Conservation (phyloP, 2,113 vertebrate genomes). For the Pitta sordida region DNA sequence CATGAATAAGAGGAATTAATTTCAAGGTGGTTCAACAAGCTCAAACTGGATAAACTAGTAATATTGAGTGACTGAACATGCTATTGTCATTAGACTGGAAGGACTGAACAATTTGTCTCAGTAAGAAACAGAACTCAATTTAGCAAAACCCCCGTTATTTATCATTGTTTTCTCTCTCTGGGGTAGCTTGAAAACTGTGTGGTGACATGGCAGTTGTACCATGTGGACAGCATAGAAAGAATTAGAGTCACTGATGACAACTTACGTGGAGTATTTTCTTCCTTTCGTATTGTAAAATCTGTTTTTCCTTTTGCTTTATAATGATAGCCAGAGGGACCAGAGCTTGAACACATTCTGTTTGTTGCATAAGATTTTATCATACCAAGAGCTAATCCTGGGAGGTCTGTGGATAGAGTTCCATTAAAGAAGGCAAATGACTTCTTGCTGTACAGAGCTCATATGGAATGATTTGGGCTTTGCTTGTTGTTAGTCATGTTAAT, state of each 20-base stretch:
- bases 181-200: not conserved
- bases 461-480: not conserved
- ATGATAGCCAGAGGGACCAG: not conserved
- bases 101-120: not conserved
- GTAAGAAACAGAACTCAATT: not conserved
- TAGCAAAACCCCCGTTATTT: not conserved
- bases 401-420: not conserved
- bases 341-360: not conserved
- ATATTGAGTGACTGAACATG: not conserved
- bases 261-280: not conserved
- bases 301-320: not conserved
- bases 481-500: not conserved
- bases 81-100: not conserved
- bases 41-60: not conserved
- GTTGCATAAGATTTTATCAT: not conserved
- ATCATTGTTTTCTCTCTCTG: not conserved
- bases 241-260: not conserved
- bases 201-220: not conserved
- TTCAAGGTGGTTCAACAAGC: not conserved
- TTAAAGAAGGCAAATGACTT: not conserved
- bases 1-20: not conserved
- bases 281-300: not conserved
- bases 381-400: not conserved
- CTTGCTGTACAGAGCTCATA: not conserved
- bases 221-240: not conserved